These are phyloP conservation scores for Latrodectus elegans DNA, from an alignment of 2,888 invertebrate genomes.

Conservation along the genomic window DNA sequence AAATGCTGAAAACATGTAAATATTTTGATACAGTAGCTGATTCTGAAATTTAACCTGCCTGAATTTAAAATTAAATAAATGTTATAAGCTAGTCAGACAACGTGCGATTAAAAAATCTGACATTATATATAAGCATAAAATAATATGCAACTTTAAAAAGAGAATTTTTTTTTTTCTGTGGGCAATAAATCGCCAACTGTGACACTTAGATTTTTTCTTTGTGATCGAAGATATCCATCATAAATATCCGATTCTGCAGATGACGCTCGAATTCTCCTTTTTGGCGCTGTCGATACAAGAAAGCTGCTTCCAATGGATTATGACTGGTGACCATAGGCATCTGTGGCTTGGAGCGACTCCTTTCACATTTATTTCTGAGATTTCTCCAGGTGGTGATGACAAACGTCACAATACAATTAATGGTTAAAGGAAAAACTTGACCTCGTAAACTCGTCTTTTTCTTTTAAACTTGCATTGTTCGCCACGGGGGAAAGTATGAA, in stretches of 20 bases:
- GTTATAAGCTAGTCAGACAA: too few relatives aligned
- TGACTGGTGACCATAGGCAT: conserved; percentile 30
- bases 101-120: too few relatives aligned
- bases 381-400: conserved; percentile 16
- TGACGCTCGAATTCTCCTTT: conserved; percentile 25
- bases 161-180: background rate
- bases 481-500: background rate
- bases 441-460: background rate
- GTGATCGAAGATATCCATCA: conserved; percentile 54
- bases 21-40: too few relatives aligned
- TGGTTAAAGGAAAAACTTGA: background rate
- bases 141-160: background rate
- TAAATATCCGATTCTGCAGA: conserved; percentile 8
- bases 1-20: too few relatives aligned
- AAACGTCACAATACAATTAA: background rate
- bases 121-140: background rate
- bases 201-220: background rate
- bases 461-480: background rate
- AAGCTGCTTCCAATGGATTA: conserved; percentile 39
- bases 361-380: conserved; percentile 23
- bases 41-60: too few relatives aligned
- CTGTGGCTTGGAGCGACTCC: background rate
- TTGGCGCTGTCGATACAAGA: conserved; percentile 39
- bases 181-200: conserved; percentile 39
- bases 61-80: too few relatives aligned